Base-by-base conservation (phyloP, 2,797 vertebrate genomes). In the Hydrocynus forskahlii region DNA sequence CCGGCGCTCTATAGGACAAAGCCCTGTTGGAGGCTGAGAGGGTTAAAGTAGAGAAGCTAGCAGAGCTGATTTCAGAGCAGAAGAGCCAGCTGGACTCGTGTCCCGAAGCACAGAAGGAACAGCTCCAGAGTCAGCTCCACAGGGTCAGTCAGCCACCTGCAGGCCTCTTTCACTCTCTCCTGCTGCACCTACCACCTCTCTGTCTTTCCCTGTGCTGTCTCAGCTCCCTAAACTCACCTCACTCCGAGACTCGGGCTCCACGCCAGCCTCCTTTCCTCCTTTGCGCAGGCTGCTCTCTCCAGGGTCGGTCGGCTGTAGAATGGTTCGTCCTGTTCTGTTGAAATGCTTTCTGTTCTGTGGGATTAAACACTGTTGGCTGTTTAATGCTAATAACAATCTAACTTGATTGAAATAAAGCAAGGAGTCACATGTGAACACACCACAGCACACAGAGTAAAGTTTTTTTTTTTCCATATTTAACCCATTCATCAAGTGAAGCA, bases 71-170 rank as follows among this genome's bases (percentile, higher is more conserved):
- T 91, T 95, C 93, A 78, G 95, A 96, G 89, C 94, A 95, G 95
- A 95, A 94, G 94, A 95, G 89, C 87, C 95, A 96, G 93, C 92
- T 96, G 93, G 95, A 96, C 95, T 95, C 93, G 92, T 96, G 95
- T 91, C 95, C 95, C 83, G 95, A 96, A 92, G 94, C 95, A 89
- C 94, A 95, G 94, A 95, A 94, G 91, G 95, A 96, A 92, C 95
- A 95, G 85, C 95, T 96, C 89, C 94, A 96, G 83, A 93, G 93
- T 86, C 95, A 96, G 92, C 94, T 96, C 77, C 93, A 93, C 94
- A 95, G 95, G 95, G 95, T 96, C 80, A 85, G 87, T 86, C 70
- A 83, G 83, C 57, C 67, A 84, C 57, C 23, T 50, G 23, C 62
- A 54, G 74, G 60, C 69, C 40, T 1, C 13, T 66, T 10, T 59